Conservation (phyloP, 23 tunicate species). For the Ciona savignyi region DNA sequence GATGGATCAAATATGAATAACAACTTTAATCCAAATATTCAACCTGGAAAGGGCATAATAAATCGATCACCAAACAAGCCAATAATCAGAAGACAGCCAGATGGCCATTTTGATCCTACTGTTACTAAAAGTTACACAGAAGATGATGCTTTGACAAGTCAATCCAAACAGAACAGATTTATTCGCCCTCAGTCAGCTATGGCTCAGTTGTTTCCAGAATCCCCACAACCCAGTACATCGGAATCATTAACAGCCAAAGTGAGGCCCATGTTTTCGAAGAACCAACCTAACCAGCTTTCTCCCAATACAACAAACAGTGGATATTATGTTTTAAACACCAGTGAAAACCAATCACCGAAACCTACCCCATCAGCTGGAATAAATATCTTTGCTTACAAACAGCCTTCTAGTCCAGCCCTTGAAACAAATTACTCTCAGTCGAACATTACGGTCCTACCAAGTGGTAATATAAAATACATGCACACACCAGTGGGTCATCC, state of each 20-base stretch:
- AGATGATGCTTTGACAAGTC: background rate
- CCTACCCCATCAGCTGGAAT: slow-evolving; percentile 18
- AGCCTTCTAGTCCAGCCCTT: slow-evolving; percentile 35
- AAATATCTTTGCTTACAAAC: slow-evolving; percentile 75
- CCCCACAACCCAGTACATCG: slow-evolving; percentile 3
- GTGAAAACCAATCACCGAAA: background rate
- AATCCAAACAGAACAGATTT: slow-evolving; percentile 13
- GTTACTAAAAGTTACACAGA: background rate
- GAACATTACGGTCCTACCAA: slow-evolving; percentile 63
- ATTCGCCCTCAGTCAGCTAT: slow-evolving; percentile 60
- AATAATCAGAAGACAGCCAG: slow-evolving; percentile 46
- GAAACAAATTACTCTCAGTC: slow-evolving; percentile 24
- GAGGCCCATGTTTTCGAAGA: slow-evolving; percentile 62
- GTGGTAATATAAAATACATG: slow-evolving; percentile 75
- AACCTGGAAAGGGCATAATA: background rate
- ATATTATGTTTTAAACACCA: slow-evolving; percentile 4
- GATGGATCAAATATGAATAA: background rate
- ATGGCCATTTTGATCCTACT: slow-evolving; percentile 22
- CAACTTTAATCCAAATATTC: background rate
- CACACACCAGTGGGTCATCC: slow-evolving; percentile 57
- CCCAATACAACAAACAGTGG: slow-evolving; percentile 1
- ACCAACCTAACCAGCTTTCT: background rate
- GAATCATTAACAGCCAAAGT: slow-evolving; percentile 80
- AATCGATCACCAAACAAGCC: background rate
- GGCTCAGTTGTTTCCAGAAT: slow-evolving; percentile 52